phyloP scores from a whole-genome alignment of 1,140 invertebrate species.

The Myzus persicae region DNA sequence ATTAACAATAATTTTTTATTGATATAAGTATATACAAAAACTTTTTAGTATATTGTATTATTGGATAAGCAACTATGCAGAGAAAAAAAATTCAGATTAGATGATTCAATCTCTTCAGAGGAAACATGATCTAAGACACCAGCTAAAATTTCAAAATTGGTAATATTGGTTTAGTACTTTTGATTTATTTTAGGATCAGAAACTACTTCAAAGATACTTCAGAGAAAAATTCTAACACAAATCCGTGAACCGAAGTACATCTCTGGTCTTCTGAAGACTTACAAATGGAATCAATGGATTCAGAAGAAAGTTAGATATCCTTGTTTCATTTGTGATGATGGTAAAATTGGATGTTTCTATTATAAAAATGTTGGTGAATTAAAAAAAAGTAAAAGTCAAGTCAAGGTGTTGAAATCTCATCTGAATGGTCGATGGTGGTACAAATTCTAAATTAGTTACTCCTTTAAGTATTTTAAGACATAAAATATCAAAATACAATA shows the following conservation, averaged over 20 bases:
- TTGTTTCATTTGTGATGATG: constrained; percentile 16
- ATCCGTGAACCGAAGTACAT: not conserved
- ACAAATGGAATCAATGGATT: constrained; percentile 28
- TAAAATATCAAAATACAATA: constrained; percentile 38
- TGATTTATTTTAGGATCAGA: constrained; percentile 11
- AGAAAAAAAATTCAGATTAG: constrained; percentile 26
- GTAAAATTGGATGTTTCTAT: constrained; percentile 27
- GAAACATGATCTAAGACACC: constrained; percentile 23
- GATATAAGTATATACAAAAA: constrained; percentile 18
- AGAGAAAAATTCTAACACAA: not conserved
- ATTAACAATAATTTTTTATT: too few species aligned
- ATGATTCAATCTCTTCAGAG: not conserved
- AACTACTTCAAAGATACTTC: not conserved
- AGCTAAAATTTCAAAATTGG: constrained; percentile 28
- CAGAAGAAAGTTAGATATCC: constrained; percentile 24
- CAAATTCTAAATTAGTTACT: not conserved
- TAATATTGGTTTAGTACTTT: constrained; percentile 17
- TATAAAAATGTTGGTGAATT: constrained; percentile 19
- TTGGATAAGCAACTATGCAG: constrained; percentile 5
- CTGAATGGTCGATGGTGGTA: constrained; percentile 48
- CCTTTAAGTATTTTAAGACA: constrained; percentile 18
- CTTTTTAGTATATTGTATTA: not conserved
- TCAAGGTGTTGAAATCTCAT: constrained; percentile 31
- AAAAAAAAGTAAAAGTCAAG: constrained; percentile 13
- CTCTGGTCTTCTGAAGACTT: constrained; percentile 31